Base-by-base conservation (phyloP, 2,113 vertebrate genomes). In the Poecile atricapillus region DNA sequence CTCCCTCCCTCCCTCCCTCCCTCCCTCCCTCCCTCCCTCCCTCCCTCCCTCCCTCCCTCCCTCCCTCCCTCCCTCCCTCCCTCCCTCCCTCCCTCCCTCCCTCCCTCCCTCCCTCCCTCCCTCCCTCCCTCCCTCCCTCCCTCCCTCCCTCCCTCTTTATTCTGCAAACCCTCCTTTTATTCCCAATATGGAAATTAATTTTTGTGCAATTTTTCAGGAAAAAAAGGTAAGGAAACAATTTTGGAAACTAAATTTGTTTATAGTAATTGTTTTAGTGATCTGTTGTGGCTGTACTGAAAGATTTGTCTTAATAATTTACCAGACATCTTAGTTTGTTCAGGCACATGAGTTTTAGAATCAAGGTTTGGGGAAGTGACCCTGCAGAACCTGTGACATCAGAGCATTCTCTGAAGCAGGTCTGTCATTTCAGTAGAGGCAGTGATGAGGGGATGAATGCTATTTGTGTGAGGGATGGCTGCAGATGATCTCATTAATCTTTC, bases 401-500 rank as follows among this genome's bases (percentile, higher is more conserved):
- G 58, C 33, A 49, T n/a, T 92, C 25, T 97, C 77, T 91, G 94
- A 88, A 90, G 44, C 86, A 76, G 62, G 17, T 52, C 91, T 94
- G 91, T 91, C 89, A 92, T 82, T 90, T 65, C 69, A 80, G 56
- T 58, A 77, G 35, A 94, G 85, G 60, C 31, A 95, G 82, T 73
- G 91, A 94, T 81, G 85, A 89, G 64, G 28, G 60, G 53, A 70
- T 94, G 82, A 85, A 95, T 81, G 78, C 43, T 92, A 92, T 93
- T 90, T 88, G 83, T 18, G 37, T 55, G 69, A 91, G 78, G 92
- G 71, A 87, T 77, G 79, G 64, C 88, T 94, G 79, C 77, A 84
- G 69, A 93, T 30, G 24, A 77, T 75, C 69, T 92, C 89, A 97
- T 97, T 96, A 94, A 92, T 97, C 87, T 96, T 96, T 94, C 81